Evolutionary conservation across 2,888 invertebrate species (phyloP).

Genomic region (Epinotia bilunana): DNA sequence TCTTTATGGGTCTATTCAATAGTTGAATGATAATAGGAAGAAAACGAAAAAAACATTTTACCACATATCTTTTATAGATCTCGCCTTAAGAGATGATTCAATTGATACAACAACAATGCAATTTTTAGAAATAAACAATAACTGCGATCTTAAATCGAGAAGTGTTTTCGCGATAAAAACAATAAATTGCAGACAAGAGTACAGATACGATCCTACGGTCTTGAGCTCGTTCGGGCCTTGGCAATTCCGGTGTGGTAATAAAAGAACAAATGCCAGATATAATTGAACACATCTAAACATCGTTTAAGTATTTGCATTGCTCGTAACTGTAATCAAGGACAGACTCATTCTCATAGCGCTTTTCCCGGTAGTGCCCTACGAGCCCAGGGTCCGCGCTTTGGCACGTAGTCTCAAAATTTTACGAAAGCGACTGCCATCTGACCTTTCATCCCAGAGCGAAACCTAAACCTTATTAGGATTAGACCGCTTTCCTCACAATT

Average conservation of each 20-base stretch:
- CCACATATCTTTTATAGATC: not conserved
- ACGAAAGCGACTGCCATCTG: no score
- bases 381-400: no score
- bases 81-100: not conserved
- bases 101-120: conserved; percentile 14
- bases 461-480: no score
- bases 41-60: not conserved
- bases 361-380: no score
- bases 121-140: not conserved
- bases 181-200: conserved; percentile 35
- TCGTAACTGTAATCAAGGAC: not conserved
- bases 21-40: not conserved
- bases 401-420: no score
- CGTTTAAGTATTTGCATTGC: conserved; percentile 17
- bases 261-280: conserved; percentile 32
- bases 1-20: not conserved
- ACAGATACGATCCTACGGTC: conserved; percentile 40
- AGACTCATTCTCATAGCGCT: not conserved
- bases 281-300: conserved; percentile 34
- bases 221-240: conserved; percentile 41
- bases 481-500: no score
- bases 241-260: conserved; percentile 37
- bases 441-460: no score
- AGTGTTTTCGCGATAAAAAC: conserved; percentile 22
- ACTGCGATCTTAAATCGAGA: not conserved